Evolutionary conservation across 2,888 invertebrate species (phyloP), one percentile per base, ranked within the genome.

Genomic region (Limenitis camilla): DNA sequence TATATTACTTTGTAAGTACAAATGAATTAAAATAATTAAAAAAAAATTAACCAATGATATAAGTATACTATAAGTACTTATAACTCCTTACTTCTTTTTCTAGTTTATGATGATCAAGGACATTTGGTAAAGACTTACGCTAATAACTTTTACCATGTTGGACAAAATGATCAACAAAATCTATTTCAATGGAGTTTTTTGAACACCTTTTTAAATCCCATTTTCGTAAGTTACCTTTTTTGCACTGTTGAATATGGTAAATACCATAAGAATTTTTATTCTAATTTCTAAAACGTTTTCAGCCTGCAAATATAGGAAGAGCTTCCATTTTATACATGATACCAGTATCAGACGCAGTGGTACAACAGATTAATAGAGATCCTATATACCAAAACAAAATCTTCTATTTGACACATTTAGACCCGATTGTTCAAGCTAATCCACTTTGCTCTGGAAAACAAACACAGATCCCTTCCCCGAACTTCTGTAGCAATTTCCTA

Each of bases 391-490:
- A 86, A 58, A 80, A 81, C 58, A 74, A 78, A 5, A 63, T 85
- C 0, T 42, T 77, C 1, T 56, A 78, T 0, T 58, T 76, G 0
- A 76, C 79, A 1, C 68, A 73, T 5, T 67, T 70, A 28, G 75
- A 81, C 5, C 72, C 81, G 0, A 49, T 72, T 0, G 71, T 85
- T 0, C 74, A 77, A 49, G 72, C 71, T 0, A 81, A 79, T 58
- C 66, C 78, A 0, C 61, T 78, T 0, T 90, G 90, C 54, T 65
- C 78, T 31, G 79, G 82, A 7, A 82, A 85, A 31, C 78, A 91
- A 42, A 90, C 92, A 3, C 92, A 92, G 68, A 91, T 92, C 59
- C 89, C 91, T 0, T 90, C 90, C 7, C 82, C 87, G 0, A 81
- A 73, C 30, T 72, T 85, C 5, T 93, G 93, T 65, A 88, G 88